phyloP scores from a whole-genome alignment of 1,140 invertebrate species.

The Temnothorax longispinosus region DNA sequence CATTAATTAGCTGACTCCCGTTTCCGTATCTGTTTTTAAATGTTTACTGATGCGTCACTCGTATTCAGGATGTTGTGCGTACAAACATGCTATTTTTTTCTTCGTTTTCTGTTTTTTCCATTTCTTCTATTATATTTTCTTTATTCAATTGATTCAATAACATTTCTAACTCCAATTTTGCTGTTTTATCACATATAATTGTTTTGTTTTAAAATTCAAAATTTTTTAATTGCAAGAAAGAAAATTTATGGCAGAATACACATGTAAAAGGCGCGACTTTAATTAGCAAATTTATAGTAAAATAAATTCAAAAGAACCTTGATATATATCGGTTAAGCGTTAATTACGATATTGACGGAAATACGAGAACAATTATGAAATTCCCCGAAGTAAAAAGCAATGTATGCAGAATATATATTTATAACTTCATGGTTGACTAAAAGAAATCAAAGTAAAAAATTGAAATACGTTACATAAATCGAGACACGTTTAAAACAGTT shows the following conservation, averaged over 20 bases:
- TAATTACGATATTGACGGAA: neutral
- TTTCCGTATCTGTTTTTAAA: slow-evolving; percentile 2
- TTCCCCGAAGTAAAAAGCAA: neutral
- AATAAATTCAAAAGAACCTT: neutral
- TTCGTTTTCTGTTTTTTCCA: neutral
- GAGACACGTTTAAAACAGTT: neutral
- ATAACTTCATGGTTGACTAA: neutral
- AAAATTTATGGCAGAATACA: neutral
- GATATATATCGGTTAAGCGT: neutral
- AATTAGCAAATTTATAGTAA: neutral
- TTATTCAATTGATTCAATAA: neutral
- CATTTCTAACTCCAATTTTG: neutral
- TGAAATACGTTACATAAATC: neutral
- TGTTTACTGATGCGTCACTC: neutral
- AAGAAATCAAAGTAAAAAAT: neutral
- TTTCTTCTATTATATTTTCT: neutral
- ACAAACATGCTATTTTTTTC: neutral
- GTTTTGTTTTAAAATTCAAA: neutral
- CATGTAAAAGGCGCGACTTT: neutral
- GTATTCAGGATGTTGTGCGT: neutral
- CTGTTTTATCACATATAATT: neutral
- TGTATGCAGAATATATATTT: neutral
- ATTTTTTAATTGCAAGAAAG: neutral
- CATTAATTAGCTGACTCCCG: neutral
- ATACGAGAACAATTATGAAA: neutral